phyloP scores from a whole-genome alignment of 1,140 invertebrate genomes.

The Drosophila willistoni region DNA sequence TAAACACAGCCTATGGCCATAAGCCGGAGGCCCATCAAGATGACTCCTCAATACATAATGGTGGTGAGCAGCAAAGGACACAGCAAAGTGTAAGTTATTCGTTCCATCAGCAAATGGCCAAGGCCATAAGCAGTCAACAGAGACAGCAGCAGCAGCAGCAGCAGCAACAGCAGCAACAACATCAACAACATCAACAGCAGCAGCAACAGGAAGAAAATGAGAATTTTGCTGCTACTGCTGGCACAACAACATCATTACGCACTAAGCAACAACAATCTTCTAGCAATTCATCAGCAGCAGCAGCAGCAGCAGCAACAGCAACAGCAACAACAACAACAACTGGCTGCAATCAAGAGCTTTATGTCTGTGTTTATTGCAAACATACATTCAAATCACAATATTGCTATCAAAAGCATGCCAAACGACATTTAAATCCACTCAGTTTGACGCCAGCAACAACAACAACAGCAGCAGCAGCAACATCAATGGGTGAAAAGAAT shows the following conservation, averaged over 20 bases:
- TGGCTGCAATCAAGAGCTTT: conserved; percentile 83
- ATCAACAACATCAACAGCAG: conserved; percentile 19
- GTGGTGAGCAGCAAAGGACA: conserved; percentile 59
- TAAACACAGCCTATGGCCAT: conserved; percentile 89
- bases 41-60: conserved; percentile 38
- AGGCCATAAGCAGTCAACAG: conserved; percentile 76
- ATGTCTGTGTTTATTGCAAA: conserved; percentile 90
- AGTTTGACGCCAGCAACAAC: conserved; percentile 61
- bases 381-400: conserved; percentile 93
- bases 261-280: not conserved
- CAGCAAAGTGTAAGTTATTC: conserved; percentile 80
- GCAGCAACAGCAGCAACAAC: conserved; percentile 34
- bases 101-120: conserved; percentile 83
- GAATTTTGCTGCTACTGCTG: conserved; percentile 30
- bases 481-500: conserved; percentile 13
- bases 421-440: conserved; percentile 87
- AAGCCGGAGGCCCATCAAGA: conserved; percentile 63
- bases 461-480: conserved; percentile 22
- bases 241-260: conserved; percentile 10
- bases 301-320: conserved; percentile 2
- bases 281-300: not conserved
- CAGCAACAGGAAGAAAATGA: conserved; percentile 77
- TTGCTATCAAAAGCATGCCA: conserved; percentile 91
- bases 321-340: conserved; percentile 6
- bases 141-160: conserved; percentile 63